Evolutionary conservation across 2,888 invertebrate genomes (phyloP), one percentile per base, ranked within the genome.

Genomic region (Epirrhoe alternata): DNA sequence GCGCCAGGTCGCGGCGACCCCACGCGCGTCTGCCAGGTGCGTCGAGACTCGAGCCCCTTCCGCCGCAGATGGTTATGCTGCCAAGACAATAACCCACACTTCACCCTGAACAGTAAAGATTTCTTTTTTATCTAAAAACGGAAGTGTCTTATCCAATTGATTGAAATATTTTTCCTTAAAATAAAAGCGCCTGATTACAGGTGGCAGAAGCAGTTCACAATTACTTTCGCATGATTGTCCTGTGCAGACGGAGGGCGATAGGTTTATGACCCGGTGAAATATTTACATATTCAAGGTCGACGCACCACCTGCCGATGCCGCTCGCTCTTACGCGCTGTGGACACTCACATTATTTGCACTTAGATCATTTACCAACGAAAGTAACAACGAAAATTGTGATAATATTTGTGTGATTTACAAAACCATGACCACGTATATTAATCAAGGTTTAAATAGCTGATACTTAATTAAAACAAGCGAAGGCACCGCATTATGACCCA

Each of bases 11-110:
- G 80, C 74, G 71, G 77, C 84, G 85, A 85, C 88, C 87, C 89
- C 87, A 86, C 87, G 86, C 82, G 82, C 80, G 83, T 78, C 86
- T 84, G 83, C 90, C 91, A 90, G 90, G 90, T 90, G 90, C 77
- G 82, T 69, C 78, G 74, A 72, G 78, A 82, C 83, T 69, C 78
- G 74, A 72, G 78, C 82, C 83, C 86, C 83, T 86, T 84, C 85
- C 87, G 83, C 77, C 77, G 86, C 89, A 87, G 87, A 87, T 89
- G 88, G 73, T 70, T 64, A 30, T 42, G 30, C 38, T 59, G 50
- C 50, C 50, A 61, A 56, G 14, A 54, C 67, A 49, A 60, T 42
- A 47, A 54, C 24, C 17, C 47, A 35, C 33, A 14, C 35, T 12
- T 3, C 35, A 50, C 47, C n/a, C 31, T 12, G 6, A 14, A 61